Percentiles rank a stretch among this genome's conserved stretches.
These are phyloP conservation scores for Siderastrea radians DNA, from an alignment of 92 coral and sea anemone species.

Conservation along the genomic window DNA sequence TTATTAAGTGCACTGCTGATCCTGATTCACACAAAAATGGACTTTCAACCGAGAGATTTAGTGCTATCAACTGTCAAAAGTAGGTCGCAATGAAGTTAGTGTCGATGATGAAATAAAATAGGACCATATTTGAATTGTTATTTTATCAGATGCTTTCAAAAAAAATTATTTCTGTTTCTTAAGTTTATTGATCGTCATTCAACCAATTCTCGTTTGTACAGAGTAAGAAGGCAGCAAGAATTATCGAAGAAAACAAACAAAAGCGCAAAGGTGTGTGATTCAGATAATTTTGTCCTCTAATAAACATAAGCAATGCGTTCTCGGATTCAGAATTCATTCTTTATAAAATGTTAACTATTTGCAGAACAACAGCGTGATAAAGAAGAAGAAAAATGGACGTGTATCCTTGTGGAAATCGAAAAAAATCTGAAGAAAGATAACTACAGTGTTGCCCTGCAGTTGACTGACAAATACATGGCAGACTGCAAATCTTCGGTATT, in stretches of 20 bases:
- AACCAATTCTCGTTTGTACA: neutral
- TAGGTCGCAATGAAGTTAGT: no score
- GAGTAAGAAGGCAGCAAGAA: slow-evolving; percentile 26
- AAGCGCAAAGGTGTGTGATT: slow-evolving; percentile 14
- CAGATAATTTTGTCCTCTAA: neutral
- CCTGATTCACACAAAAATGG: no score
- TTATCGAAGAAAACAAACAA: slow-evolving; percentile 50
- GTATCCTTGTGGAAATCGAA: neutral
- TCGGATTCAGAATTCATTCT: neutral
- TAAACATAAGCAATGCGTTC: neutral
- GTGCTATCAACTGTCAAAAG: no score
- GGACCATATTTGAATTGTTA: no score
- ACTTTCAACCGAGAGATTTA: no score
- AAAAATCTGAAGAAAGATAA: neutral
- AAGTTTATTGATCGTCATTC: neutral
- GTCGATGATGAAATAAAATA: no score
- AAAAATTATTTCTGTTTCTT: neutral
- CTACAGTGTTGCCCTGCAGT: slow-evolving; percentile 28
- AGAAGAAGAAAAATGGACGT: slow-evolving; percentile 36
- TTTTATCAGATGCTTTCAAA: no score
- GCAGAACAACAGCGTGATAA: slow-evolving; percentile 31
- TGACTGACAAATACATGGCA: slow-evolving; percentile 10
- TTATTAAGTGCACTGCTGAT: no score
- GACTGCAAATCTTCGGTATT: slow-evolving; percentile 26
- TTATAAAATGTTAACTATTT: neutral